These are phyloP conservation scores for Piaya cayana DNA, from an alignment of 2,113 vertebrate genomes.

Conservation along the genomic window DNA sequence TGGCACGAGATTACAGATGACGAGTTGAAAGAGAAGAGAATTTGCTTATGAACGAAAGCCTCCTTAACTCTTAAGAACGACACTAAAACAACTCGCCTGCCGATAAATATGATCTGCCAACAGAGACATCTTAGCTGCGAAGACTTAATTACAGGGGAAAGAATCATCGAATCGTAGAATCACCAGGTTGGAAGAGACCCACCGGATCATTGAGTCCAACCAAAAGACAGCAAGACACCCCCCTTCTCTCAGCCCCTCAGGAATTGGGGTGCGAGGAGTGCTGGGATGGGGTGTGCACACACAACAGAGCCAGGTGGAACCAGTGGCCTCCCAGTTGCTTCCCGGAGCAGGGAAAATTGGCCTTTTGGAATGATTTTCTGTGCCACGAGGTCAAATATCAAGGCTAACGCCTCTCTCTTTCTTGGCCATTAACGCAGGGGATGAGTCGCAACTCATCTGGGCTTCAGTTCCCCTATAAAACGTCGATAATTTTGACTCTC, in stretches of 20 bases:
- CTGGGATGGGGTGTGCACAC: rapidly evolving
- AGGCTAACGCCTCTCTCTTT: neutral
- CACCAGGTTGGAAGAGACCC: no score
- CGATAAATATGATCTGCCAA: conserved; percentile 21
- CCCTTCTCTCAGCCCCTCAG: no score
- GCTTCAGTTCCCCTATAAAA: neutral
- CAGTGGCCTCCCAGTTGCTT: rapidly evolving
- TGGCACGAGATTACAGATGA: neutral
- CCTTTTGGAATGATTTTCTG: neutral
- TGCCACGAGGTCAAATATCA: rapidly evolving
- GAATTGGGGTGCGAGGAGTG: neutral
- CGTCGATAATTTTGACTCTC: neutral
- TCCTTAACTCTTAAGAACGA: neutral
- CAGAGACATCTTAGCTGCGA: neutral
- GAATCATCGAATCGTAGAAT: no score
- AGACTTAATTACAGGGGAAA: conserved; percentile 38
- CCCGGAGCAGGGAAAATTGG: neutral
- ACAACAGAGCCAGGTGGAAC: neutral
- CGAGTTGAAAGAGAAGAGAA: neutral
- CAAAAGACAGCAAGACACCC: no score
- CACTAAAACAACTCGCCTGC: neutral
- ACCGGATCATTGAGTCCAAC: no score
- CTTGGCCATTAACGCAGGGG: rapidly evolving
- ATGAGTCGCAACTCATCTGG: neutral
- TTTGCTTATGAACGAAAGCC: conserved; percentile 21